Evolutionary conservation across 2,888 invertebrate genomes (phyloP).

Genomic region (Hoplodrina blanda): DNA sequence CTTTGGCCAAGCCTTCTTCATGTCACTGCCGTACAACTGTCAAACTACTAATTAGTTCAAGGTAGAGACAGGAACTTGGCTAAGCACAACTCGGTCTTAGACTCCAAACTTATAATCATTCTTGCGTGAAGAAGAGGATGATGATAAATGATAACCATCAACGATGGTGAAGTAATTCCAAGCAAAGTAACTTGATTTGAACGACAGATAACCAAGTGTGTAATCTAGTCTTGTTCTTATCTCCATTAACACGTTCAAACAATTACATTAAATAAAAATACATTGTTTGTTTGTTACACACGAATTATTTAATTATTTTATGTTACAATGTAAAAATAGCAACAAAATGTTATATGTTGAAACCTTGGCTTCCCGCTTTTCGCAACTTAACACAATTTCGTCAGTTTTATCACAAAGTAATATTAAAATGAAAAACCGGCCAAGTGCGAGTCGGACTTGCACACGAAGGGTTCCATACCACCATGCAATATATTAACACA

Average conservation of each 20-base stretch:
- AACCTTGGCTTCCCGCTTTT: neutral
- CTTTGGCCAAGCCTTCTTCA: too few relatives aligned
- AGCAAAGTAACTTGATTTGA: conserved; percentile 4
- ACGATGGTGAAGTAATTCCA: neutral
- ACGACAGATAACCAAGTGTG: conserved; percentile 9
- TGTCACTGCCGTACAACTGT: too few relatives aligned
- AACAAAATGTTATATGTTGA: too few relatives aligned
- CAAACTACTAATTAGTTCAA: too few relatives aligned
- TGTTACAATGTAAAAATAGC: too few relatives aligned
- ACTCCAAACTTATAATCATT: neutral
- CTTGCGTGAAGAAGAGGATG: neutral
- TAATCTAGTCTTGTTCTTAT: conserved; percentile 25
- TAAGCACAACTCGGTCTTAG: too few relatives aligned
- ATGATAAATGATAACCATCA: neutral
- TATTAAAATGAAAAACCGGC: too few relatives aligned
- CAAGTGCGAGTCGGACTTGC: too few relatives aligned
- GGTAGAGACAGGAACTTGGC: too few relatives aligned
- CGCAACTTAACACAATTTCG: neutral
- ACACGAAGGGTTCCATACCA: too few relatives aligned
- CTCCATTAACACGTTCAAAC: conserved; percentile 10
- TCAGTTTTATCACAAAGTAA: neutral
- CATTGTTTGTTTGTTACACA: conserved; percentile 29
- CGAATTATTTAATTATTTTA: too few relatives aligned
- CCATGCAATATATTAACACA: too few relatives aligned
- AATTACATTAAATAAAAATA: neutral